These are phyloP conservation scores for Himalopsyche tibetana DNA, from an alignment of 2,888 invertebrate species.

Conservation along the genomic window DNA sequence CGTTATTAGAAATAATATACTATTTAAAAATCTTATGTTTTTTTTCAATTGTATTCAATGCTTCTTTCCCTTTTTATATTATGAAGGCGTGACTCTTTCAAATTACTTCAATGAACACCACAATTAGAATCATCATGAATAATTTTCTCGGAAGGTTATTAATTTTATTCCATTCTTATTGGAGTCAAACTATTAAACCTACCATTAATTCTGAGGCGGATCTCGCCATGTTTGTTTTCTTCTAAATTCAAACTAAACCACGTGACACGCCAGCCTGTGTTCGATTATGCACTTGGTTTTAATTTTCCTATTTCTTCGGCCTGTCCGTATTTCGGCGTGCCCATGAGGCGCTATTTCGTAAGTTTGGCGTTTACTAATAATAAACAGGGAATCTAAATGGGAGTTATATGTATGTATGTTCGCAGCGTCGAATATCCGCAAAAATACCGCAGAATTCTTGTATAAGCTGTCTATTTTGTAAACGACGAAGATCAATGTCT, in stretches of 20 bases:
- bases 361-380: slow-evolving; percentile 24
- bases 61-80: too few relatives aligned
- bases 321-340: neutral
- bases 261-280: slow-evolving; percentile 48
- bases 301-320: slow-evolving; percentile 31
- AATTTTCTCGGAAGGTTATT: too few relatives aligned
- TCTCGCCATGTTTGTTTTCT: slow-evolving; percentile 49
- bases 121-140: too few relatives aligned
- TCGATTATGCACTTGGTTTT: slow-evolving; percentile 53
- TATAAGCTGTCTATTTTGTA: neutral
- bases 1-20: too few relatives aligned
- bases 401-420: neutral
- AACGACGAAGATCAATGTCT: neutral
- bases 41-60: too few relatives aligned
- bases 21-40: too few relatives aligned
- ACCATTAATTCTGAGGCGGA: too few relatives aligned
- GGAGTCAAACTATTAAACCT: too few relatives aligned
- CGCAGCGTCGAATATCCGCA: slow-evolving; percentile 6
- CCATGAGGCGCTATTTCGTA: slow-evolving; percentile 4
- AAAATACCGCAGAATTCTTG: slow-evolving; percentile 17
- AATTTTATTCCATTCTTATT: too few relatives aligned
- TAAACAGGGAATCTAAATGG: neutral
- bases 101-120: too few relatives aligned
- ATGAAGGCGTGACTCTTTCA: too few relatives aligned
- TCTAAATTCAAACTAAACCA: slow-evolving; percentile 49